Base-by-base conservation (phyloP, 2,113 vertebrate genomes). In the Leptodactylus fuscus region DNA sequence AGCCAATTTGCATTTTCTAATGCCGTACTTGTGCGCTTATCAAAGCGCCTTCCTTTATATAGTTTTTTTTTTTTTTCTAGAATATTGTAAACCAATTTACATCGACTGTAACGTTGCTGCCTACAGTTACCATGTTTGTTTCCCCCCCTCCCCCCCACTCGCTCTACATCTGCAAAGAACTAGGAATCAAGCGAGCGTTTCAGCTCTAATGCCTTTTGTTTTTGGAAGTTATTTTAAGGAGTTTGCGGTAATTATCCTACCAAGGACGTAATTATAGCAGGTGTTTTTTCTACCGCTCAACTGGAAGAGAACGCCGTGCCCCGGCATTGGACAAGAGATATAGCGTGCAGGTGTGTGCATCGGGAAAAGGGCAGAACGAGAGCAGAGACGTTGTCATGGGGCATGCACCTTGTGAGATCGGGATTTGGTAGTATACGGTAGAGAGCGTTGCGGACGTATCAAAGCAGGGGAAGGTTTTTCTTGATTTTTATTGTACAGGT, bases 21-120 rank as follows among this genome's bases (percentile, higher is more conserved):
- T 88, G 87, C 81, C 87, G 82, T 83, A 81, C 77, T 81, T 79
- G 74, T 85, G 75, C 2, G 62, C 83, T 85, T 81, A 86, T 86
- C 76, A 85, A 80, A 60, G 84, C n/a, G 76, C 76, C n/a, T 73
- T 82, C 49, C 51, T 84, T n/a, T n/a, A n/a, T n/a, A n/a, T n/a
- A n/a, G n/a, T n/a, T n/a, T n/a, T n/a, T 82, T 76, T 34, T 38
- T 70, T 48, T 55, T 41, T 46, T 69, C n/a, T 41, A 1, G 77
- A 81, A 86, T 86, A 60, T 73, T 73, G 84, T 86, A 73, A 80
- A 85, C 65, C 76, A 46, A 34, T 86, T 81, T 81, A 46, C 65
- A 46, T 55, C 22, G 49, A 60, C 82, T 67, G 71, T 48, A 46
- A 32, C 53, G 38, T 58, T 24, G 60, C 5, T 10, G 15, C 46